Evolutionary conservation across 92 coral and sea anemone species (phyloP), one percentile per base, ranked within the genome.

Genomic region (Bergia sp.): DNA sequence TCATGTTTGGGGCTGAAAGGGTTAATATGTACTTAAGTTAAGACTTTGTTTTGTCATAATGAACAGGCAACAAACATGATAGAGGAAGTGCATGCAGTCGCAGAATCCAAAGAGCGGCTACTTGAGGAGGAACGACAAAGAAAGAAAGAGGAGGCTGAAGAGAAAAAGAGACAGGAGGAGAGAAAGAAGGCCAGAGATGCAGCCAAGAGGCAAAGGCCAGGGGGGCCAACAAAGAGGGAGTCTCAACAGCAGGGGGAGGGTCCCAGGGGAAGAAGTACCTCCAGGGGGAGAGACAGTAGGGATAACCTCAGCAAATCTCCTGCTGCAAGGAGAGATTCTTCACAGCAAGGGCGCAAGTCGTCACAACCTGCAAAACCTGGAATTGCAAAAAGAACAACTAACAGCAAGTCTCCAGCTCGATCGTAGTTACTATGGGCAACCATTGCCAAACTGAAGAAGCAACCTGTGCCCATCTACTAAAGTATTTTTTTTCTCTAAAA

Each of bases 41-140:
- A 5, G 21, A 29, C 37, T 66, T 53, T 77, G 41, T 15, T 43
- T 37, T 41, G 44, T 36, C 20, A 41, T 11, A 64, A 9, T 44
- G 29, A 11, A 43, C 53, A 97, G 99, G 97, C 99, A 5, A 93
- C 98, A 21, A 97, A 97, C 93, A 95, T 97, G 99, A 97, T 97
- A 80, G 99, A 97, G 58, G 99, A 97, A 89, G 99, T 96, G 1
- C 96, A 96, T 82, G 95, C 99, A 87, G 98, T 96, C 61, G 98
- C 98, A 20, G 99, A 97, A 57, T 93, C 96, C 55, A 94, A 96
- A 89, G 96, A 94, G 45, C 84, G 94, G 81, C 88, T 97, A 16
- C 94, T 96, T 4, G 99, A 95, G 73, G 99, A 97, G 79, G 97
- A 97, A 86, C 89, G 88, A 74, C 90, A 91, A 66, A 88, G 97